Conservation (phyloP, 2,888 invertebrate genomes). For the Bruchidius siliquastri region DNA sequence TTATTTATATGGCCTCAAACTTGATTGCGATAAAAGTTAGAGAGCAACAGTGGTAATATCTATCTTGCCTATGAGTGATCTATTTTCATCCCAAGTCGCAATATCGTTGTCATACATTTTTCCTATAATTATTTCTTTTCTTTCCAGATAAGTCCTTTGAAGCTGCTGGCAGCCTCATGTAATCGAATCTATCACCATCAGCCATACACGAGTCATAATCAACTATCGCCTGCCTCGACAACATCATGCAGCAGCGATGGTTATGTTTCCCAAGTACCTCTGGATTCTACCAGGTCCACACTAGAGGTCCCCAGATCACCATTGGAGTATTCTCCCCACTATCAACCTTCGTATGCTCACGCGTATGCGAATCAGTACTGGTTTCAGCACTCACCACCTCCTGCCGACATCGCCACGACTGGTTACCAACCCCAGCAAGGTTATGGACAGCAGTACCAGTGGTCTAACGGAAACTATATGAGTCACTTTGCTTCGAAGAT, state of each 20-base stretch:
- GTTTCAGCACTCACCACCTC: slow-evolving; percentile 45
- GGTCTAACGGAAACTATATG: slow-evolving; percentile 44
- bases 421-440: slow-evolving; percentile 49
- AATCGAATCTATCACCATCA: slow-evolving; percentile 40
- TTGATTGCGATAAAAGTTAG: too few species aligned
- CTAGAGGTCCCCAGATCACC: slow-evolving; percentile 38
- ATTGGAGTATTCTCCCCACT: slow-evolving; percentile 43
- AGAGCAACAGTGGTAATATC: too few species aligned
- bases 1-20: too few species aligned
- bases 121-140: not conserved
- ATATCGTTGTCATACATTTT: too few species aligned
- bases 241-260: slow-evolving; percentile 43
- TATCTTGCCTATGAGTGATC: too few species aligned
- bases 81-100: too few species aligned
- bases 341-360: slow-evolving; percentile 35
- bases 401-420: slow-evolving; percentile 41
- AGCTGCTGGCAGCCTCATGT: slow-evolving; percentile 42
- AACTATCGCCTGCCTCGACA: slow-evolving; percentile 40
- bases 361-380: slow-evolving; percentile 43
- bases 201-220: slow-evolving; percentile 31
- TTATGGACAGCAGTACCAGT: slow-evolving; percentile 47
- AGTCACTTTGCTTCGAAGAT: slow-evolving; percentile 34
- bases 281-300: slow-evolving; percentile 38
- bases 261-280: slow-evolving; percentile 35
- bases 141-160: slow-evolving; percentile 43